These are phyloP conservation scores for Teleogryllus oceanicus DNA, from an alignment of 2,888 invertebrate genomes.

Conservation along the genomic window DNA sequence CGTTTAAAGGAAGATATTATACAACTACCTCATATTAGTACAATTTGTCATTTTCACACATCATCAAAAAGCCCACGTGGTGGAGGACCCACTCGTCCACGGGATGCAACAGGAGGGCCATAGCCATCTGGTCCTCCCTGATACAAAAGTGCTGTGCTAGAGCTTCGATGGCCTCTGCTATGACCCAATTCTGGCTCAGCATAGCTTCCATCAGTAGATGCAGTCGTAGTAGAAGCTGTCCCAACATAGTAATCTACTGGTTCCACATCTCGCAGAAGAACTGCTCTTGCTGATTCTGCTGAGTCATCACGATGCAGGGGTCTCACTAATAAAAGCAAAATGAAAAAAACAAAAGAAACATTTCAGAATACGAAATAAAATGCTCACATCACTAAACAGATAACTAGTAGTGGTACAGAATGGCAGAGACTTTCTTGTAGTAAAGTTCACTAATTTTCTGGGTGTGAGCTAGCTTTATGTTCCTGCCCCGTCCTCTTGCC, in stretches of 20 bases:
- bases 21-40: background rate
- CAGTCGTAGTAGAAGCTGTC: constrained; percentile 45
- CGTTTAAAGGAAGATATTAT: too few species aligned
- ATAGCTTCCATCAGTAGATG: constrained; percentile 27
- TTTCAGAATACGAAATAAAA: background rate
- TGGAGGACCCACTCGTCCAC: constrained; percentile 60
- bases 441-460: too few species aligned
- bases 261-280: constrained; percentile 74
- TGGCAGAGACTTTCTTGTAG: too few species aligned
- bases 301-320: constrained; percentile 54
- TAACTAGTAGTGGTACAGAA: too few species aligned
- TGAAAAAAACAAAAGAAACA: background rate
- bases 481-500: too few species aligned
- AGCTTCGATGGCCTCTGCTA: background rate
- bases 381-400: background rate
- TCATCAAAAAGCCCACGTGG: constrained; percentile 81
- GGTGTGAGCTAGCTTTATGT: too few species aligned
- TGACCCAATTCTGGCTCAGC: constrained; percentile 22
- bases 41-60: constrained; percentile 48
- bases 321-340: constrained; percentile 47
- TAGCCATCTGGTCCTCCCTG: constrained; percentile 43
- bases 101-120: constrained; percentile 45
- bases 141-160: constrained; percentile 37
- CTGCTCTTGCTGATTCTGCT: constrained; percentile 71
- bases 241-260: constrained; percentile 64